Conservation (phyloP, 2,797 vertebrate genomes). For the Acanthurus lineatus region DNA sequence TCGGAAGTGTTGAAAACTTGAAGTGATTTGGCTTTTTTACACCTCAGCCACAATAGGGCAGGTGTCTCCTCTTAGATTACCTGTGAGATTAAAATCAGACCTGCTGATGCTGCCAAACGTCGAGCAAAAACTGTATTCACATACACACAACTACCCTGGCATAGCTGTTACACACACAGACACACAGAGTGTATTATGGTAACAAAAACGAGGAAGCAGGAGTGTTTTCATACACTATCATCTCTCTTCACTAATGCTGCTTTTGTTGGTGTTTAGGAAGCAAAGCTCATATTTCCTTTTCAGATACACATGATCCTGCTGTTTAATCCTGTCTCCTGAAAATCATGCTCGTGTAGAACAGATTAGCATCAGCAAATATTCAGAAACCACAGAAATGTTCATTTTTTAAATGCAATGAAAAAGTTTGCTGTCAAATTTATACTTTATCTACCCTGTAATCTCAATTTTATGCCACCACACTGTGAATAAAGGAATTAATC, state of each 20-base stretch:
- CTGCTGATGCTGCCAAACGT: conserved; percentile 58
- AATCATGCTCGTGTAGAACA: background rate
- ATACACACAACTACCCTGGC: conserved; percentile 5
- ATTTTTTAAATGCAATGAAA: too few species aligned
- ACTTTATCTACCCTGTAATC: too few species aligned
- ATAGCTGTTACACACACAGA: conserved; percentile 44
- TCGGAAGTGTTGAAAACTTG: conserved; percentile 17
- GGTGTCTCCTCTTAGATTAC: conserved; percentile 78
- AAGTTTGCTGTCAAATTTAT: too few species aligned
- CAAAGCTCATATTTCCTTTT: conserved; percentile 65
- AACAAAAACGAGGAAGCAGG: conserved; percentile 58
- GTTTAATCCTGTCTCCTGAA: conserved; percentile 9
- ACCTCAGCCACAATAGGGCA: conserved; percentile 61
- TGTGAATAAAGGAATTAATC: too few species aligned
- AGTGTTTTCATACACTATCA: conserved; percentile 35
- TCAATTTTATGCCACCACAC: too few species aligned
- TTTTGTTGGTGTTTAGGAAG: conserved; percentile 61
- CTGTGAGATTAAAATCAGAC: conserved; percentile 61
- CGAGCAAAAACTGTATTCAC: conserved; percentile 33
- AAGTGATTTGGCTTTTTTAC: conserved; percentile 33
- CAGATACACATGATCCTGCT: conserved; percentile 30
- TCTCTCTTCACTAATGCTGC: conserved; percentile 53
- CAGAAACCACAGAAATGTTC: too few species aligned
- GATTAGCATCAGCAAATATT: background rate
- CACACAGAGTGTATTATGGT: conserved; percentile 20